Evolutionary conservation across 2,113 vertebrate species (phyloP).

Genomic region (Cebus imitator): DNA sequence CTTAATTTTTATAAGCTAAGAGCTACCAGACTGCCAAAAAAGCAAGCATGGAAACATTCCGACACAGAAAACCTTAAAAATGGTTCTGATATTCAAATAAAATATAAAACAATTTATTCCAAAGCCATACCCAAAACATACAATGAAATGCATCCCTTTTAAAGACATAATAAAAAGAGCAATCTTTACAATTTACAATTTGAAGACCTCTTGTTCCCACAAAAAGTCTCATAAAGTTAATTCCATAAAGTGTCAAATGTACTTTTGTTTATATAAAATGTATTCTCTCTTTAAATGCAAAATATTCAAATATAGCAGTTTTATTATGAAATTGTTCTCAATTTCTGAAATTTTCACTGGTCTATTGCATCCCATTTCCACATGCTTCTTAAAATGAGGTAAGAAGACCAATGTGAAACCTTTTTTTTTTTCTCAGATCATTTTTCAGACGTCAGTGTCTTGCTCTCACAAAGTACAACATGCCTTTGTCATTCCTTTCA

Average conservation of each 20-base stretch:
- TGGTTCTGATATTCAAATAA: conserved; percentile 35
- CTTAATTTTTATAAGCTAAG: conserved; percentile 4
- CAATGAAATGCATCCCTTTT: conserved; percentile 27
- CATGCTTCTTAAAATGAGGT: conserved; percentile 10
- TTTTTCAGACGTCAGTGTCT: neutral
- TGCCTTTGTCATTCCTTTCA: conserved; percentile 53
- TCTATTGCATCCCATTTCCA: conserved; percentile 27
- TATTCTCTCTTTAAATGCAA: conserved; percentile 50
- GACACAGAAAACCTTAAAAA: conserved; percentile 32
- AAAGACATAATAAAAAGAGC: conserved; percentile 46
- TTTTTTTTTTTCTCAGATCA: neutral
- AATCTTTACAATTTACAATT: conserved; percentile 20
- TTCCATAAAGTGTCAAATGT: neutral
- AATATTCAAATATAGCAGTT: conserved; percentile 22
- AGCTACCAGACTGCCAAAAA: conserved; percentile 18
- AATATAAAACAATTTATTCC: conserved; percentile 79
- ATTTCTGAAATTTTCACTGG: neutral
- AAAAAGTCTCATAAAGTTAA: conserved; percentile 21
- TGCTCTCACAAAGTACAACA: conserved; percentile 48
- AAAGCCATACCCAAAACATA: conserved; percentile 54
- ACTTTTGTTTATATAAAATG: conserved; percentile 42
- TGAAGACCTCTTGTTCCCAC: neutral
- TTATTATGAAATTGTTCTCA: neutral
- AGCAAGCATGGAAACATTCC: neutral
- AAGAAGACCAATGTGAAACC: conserved; percentile 43